These are phyloP conservation scores for Drosophila yooni DNA, from an alignment of 2,888 invertebrate species.

Conservation along the genomic window DNA sequence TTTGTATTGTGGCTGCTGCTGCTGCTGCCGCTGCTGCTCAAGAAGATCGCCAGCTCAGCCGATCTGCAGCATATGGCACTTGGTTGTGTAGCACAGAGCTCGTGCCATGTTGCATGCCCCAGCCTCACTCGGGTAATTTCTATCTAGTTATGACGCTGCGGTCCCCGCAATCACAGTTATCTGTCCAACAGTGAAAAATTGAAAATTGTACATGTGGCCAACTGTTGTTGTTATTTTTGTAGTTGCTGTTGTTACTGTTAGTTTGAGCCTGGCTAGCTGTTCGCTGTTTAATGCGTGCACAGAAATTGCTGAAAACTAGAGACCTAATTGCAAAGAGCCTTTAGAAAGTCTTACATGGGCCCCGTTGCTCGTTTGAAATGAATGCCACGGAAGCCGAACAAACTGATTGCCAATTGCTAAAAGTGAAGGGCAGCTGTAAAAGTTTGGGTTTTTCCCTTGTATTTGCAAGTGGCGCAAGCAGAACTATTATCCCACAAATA, in stretches of 20 bases:
- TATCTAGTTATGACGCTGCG: constrained; percentile 70
- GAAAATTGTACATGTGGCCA: constrained; percentile 71
- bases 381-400: constrained; percentile 53
- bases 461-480: not conserved
- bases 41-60: constrained; percentile 16
- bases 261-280: constrained; percentile 23
- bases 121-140: constrained; percentile 64
- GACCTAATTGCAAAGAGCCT: constrained; percentile 37
- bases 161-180: constrained; percentile 71
- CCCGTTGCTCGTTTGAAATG: constrained; percentile 33
- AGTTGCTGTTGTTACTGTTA: constrained; percentile 7
- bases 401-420: constrained; percentile 21
- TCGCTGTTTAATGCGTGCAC: constrained; percentile 37
- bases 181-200: constrained; percentile 79
- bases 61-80: constrained; percentile 53
- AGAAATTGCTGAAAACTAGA: constrained; percentile 24
- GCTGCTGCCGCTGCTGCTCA: constrained; percentile 63
- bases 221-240: constrained; percentile 7
- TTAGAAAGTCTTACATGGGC: constrained; percentile 50
- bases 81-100: constrained; percentile 35
- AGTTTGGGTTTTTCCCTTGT: not conserved
- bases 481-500: not conserved
- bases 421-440: constrained; percentile 26
- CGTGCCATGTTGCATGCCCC: constrained; percentile 47
- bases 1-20: constrained; percentile 77